Percentiles rank a stretch among this genome's conserved stretches.
Evolutionary conservation across 2,113 vertebrate species (phyloP).

Genomic region (Hypomesus transpacificus): DNA sequence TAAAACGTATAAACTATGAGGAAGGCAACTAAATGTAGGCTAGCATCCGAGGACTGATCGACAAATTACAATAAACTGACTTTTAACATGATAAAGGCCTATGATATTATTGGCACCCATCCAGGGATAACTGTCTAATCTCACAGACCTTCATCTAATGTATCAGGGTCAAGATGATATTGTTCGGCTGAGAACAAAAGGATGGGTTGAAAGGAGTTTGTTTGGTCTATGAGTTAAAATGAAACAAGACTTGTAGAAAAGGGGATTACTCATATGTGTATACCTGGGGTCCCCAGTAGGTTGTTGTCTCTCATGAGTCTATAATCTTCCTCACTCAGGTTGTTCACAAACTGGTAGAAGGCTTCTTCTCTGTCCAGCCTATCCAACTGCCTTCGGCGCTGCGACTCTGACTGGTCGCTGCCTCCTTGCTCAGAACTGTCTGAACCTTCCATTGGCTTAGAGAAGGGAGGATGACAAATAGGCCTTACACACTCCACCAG

Average conservation of each 20-base stretch:
- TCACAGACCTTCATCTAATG: too few relatives aligned
- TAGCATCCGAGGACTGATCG: too few relatives aligned
- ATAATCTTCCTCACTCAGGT: slow-evolving; percentile 96
- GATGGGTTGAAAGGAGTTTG: too few relatives aligned
- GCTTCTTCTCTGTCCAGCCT: slow-evolving; percentile 92
- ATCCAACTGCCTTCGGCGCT: slow-evolving; percentile 89
- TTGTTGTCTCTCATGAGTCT: slow-evolving; percentile 99
- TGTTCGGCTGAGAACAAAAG: too few relatives aligned
- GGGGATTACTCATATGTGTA: neutral
- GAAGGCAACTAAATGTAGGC: neutral
- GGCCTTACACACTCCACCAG: slow-evolving; percentile 22
- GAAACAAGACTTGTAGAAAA: neutral
- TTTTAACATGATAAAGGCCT: too few relatives aligned
- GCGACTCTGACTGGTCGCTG: slow-evolving; percentile 86
- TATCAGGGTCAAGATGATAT: too few relatives aligned
- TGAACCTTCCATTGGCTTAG: slow-evolving; percentile 85
- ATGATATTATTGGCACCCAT: too few relatives aligned
- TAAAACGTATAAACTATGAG: slow-evolving; percentile 17
- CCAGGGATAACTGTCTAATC: too few relatives aligned
- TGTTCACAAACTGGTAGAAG: slow-evolving; percentile 99
- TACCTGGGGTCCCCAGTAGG: slow-evolving; percentile 95
- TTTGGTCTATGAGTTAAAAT: too few relatives aligned
- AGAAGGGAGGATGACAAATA: slow-evolving; percentile 41
- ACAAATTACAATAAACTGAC: too few relatives aligned
- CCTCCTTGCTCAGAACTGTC: slow-evolving; percentile 86